Base-by-base conservation (phyloP, 2,888 invertebrate species). In the Drosophila borealis region DNA sequence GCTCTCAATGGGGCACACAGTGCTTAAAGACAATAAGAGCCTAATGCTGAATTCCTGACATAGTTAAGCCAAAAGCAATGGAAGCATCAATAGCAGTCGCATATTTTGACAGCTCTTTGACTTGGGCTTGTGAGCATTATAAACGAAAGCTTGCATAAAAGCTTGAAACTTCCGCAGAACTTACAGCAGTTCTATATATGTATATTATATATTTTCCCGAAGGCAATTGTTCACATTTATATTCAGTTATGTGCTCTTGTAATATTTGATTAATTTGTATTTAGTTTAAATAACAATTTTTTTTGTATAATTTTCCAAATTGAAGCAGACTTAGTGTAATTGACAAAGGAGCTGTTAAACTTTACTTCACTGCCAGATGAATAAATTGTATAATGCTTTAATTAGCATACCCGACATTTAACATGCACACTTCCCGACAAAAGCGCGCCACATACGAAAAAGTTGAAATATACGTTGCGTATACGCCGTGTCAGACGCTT, bases 401-500 rank as follows among this genome's bases (percentile, higher is more conserved):
- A 14, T 39, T 41, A 33, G n/a, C 2, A 34, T 14, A 2, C 4
- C 3, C 39, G 11, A 57, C 8, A 21, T 42, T 61, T 10, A 10
- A 33, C 56, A 19, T 17, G 11, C 4, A 25, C 11, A 25, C 17
- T 14, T 41, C 6, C n/a, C 6, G 21, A 19, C 2, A 25, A 36
- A 63, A 36, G 13, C 46, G 13, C 2, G 25, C 25, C 33, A 14
- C 1, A 6, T 4, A 10, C 25, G 10, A 3, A 49, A 36, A 42
- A 63, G 48, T 42, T 49, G 4, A 19, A 14, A 4, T 4, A 25
- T n/a, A n/a, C 50, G 48, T 72, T 74, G 57, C 71, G 72, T 69
- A 83, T 83, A 68, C 72, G 72, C 66, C 70, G 39, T 13, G 48
- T 65, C 57, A 65, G 69, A 51, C 44, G 55, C 25, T 57, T 14